Evolutionary conservation across 2,797 vertebrate species (phyloP).

Genomic region (Gephyroberyx darwinii): DNA sequence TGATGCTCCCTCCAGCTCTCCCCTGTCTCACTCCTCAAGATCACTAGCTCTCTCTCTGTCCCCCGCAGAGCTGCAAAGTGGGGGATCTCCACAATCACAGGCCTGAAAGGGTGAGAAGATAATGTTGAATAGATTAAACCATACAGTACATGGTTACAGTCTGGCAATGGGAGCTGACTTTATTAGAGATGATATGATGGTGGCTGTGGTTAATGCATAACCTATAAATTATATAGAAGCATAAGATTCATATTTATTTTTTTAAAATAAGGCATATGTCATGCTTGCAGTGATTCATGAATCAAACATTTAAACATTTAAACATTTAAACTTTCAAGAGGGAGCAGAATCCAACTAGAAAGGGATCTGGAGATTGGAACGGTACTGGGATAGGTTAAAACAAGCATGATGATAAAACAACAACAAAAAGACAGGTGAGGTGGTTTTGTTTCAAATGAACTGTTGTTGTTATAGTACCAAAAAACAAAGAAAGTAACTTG

Average conservation of each 20-base stretch:
- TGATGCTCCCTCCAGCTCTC: conserved; percentile 98
- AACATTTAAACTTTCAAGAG: conserved; percentile 4
- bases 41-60: conserved; percentile 93
- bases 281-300: conserved; percentile 28
- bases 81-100: conserved; percentile 98
- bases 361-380: conserved; percentile 2
- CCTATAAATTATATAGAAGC: conserved; percentile 1
- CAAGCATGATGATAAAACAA: conserved; percentile 24
- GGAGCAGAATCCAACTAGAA: conserved; percentile 31
- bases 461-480: conserved; percentile 8
- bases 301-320: conserved; percentile 17
- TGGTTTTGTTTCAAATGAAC: conserved; percentile 15
- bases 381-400: background rate
- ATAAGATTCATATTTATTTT: background rate
- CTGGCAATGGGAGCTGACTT: background rate
- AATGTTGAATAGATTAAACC: conserved; percentile 16
- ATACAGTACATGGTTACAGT: background rate
- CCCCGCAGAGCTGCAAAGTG: conserved; percentile 96
- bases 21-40: conserved; percentile 94
- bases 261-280: conserved; percentile 10
- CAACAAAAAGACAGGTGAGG: conserved; percentile 15
- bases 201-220: conserved; percentile 23
- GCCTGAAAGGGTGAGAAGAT: conserved; percentile 79
- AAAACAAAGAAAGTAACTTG: conserved; percentile 23
- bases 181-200: background rate